Percentiles rank a stretch among this genome's conserved stretches.
These are phyloP conservation scores for Ranitomeya imitator DNA, from an alignment of 2,113 vertebrate genomes.

Conservation along the genomic window DNA sequence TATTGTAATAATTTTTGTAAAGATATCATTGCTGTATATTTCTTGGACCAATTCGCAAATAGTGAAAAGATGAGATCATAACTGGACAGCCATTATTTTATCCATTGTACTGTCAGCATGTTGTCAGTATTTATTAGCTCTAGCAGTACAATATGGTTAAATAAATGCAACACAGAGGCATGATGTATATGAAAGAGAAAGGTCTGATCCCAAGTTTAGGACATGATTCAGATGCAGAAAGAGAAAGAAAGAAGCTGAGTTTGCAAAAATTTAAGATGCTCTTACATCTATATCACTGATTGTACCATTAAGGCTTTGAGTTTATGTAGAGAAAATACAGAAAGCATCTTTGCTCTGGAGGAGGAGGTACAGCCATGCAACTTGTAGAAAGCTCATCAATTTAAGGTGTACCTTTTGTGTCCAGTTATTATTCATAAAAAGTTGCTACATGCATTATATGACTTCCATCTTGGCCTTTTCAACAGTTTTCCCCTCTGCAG, in stretches of 20 bases:
- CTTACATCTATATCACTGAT: background rate
- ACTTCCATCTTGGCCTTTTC: no score
- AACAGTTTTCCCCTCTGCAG: no score
- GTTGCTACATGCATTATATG: no score
- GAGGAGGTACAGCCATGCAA: no score
- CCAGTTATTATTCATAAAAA: no score
- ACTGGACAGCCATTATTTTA: background rate
- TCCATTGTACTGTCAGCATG: background rate
- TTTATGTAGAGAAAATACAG: no score
- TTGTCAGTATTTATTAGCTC: background rate
- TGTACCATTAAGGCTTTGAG: background rate
- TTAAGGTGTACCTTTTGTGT: no score
- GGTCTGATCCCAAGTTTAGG: background rate
- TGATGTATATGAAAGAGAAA: background rate
- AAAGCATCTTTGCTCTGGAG: no score
- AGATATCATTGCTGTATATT: background rate
- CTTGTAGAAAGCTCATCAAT: no score
- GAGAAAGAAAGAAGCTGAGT: background rate
- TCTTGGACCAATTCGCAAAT: background rate
- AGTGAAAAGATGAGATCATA: constrained; percentile 15
- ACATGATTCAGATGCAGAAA: background rate
- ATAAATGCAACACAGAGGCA: constrained; percentile 4
- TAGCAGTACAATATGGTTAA: background rate
- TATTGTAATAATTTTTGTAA: background rate
- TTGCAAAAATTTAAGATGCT: background rate